Base-by-base conservation (phyloP, 2,888 invertebrate genomes). In the Ethmia dodecea region DNA sequence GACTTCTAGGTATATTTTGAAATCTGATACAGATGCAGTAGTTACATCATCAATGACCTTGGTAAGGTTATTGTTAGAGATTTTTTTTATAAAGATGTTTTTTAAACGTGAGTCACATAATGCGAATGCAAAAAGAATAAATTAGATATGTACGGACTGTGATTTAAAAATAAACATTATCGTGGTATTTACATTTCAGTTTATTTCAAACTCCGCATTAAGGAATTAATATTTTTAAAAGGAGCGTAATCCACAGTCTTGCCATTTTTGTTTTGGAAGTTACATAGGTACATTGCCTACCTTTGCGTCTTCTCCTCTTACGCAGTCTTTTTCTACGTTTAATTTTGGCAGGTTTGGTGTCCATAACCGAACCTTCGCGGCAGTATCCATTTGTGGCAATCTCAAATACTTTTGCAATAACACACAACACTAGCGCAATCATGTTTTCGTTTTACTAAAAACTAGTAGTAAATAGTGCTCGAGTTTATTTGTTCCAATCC, bases 401-500 rank as follows among this genome's bases (percentile, higher is more conserved):
- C 42, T 77, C 66, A 40, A 77, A 59, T 38, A 83, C 49, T 58
- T 71, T 73, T 2, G 66, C 61, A 38, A 77, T 48, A 34, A 81
- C 55, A 48, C 60, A 80, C 61, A 78, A 55, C 54, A 79, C 62
- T 38, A 78, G 46, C 13, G 56, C 80, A 35, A 83, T 79, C 83
- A 84, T 84, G 51, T 60, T 58, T 40, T 46, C 40, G 35, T 36
- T 51, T 40, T 42, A 39, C 40, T 35, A 20, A 45, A 41, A 31
- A 39, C 35, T 35, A n/a, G n/a, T n/a, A n/a, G n/a, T n/a, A n/a
- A n/a, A n/a, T n/a, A n/a, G n/a, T n/a, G 40, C 42, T 27, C 43
- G 33, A 30, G 33, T 43, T 55, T 49, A 47, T 46, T 45, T 48
- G 5, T 24, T 36, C 20, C 27, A 38, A 41, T 46, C 54, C 38